Evolutionary conservation across 2,113 vertebrate species (phyloP), one percentile per base, ranked within the genome.

Genomic region (Ammodytes marinus): DNA sequence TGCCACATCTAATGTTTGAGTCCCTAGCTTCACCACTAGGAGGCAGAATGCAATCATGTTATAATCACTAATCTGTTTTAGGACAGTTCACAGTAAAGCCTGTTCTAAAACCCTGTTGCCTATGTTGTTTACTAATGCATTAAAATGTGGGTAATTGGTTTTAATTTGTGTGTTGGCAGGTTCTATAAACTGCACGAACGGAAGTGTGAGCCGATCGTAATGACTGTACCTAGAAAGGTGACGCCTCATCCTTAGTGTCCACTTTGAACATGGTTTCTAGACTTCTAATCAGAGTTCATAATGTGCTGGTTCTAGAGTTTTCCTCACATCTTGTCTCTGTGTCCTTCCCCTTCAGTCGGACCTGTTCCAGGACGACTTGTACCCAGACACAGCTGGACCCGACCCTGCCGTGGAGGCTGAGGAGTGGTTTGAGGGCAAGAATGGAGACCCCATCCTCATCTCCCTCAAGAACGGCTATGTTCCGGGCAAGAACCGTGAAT

Each of bases 201-300:
- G 85, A 99, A 99, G 83, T 99, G 98, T 76, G 98, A 99, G 86
- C 98, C 98, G 47, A 97, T 99, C 74, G 97, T 98, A 93, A 99
- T 99, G 98, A 99, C 97, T 0, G 98, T 99, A 73, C 98, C 98
- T 45, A 96, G 98, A 83, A 99, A 99, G 96, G 98, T 98, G 88
- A 96, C 97, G 74, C n/a, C 53, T 53, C 14, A 14, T 54, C 64
- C 35, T 9, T n/a, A 46, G 4, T 9, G 2, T 9, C n/a, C 40
- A 64, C 52, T 78, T 69, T 60, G 2, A 6, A 70, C 17, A 5
- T 4, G 11, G 2, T 10, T 12, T 19, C 47, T 15, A 27, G 49
- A 35, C 59, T 6, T 61, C 15, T 67, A 8, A 45, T 65, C n/a
- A 11, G 14, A 42, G 27, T 27, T n/a, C 10, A 35, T 5, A 42